phyloP scores from a whole-genome alignment of 1,140 invertebrate species.

The Drosophila willistoni region DNA sequence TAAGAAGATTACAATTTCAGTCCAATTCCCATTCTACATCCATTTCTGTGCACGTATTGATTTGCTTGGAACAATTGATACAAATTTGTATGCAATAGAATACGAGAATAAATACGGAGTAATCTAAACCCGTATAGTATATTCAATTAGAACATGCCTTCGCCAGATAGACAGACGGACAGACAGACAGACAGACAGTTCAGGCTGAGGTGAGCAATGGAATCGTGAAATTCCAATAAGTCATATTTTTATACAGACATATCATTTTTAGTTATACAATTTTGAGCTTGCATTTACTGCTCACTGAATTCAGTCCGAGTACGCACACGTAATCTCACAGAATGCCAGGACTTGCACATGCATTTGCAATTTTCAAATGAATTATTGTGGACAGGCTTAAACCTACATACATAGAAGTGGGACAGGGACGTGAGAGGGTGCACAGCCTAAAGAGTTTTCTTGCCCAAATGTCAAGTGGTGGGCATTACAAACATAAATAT shows the following conservation, averaged over 20 bases:
- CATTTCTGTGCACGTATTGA: too few species aligned
- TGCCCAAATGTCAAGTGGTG: conserved; percentile 64
- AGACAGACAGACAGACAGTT: neutral
- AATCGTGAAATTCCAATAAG: conserved; percentile 57
- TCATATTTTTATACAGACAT: conserved; percentile 50
- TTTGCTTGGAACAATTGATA: too few species aligned
- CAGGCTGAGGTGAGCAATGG: neutral
- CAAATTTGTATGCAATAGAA: conserved; percentile 45
- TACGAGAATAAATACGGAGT: neutral
- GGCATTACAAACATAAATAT: conserved; percentile 78
- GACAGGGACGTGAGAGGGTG: neutral
- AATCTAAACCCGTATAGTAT: conserved; percentile 38
- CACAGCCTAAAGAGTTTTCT: neutral
- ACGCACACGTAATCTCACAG: conserved; percentile 57
- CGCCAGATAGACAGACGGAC: neutral
- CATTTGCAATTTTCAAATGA: conserved; percentile 62
- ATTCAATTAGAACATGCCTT: conserved; percentile 53
- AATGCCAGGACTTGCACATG: conserved; percentile 68
- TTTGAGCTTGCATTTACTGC: conserved; percentile 32
- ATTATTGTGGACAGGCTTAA: conserved; percentile 66
- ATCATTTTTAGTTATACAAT: conserved; percentile 40
- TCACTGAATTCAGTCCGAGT: conserved; percentile 32
- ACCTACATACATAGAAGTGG: neutral
- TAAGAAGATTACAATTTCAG: conserved; percentile 38
- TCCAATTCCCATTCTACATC: too few species aligned